Evolutionary conservation across 2,797 vertebrate genomes (phyloP).

Genomic region (Periparus ater): DNA sequence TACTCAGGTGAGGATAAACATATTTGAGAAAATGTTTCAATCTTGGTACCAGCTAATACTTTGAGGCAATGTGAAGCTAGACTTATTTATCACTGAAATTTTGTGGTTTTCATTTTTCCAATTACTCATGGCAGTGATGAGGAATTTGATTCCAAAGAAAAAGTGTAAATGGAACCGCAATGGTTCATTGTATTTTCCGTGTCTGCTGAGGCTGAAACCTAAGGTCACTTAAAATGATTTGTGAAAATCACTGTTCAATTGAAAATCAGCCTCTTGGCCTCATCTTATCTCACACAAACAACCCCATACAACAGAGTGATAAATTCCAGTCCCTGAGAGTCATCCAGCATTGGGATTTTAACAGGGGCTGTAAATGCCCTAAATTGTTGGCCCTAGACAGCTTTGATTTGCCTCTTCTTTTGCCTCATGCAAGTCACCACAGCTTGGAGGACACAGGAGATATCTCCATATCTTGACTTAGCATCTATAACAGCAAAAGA

Average conservation of each 20-base stretch:
- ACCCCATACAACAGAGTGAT: not conserved
- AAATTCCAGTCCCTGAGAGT: slow-evolving; percentile 2
- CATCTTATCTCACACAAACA: slow-evolving; percentile 29
- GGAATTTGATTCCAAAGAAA: not conserved
- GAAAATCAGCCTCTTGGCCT: not conserved
- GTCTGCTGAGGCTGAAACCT: not conserved
- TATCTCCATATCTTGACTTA: not conserved
- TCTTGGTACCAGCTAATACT: not conserved
- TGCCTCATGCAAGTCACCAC: not conserved
- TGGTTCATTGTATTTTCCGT: not conserved
- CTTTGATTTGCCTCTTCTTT: not conserved
- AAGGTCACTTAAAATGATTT: slow-evolving; percentile 12
- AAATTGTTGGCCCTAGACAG: not conserved
- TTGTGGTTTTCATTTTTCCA: not conserved
- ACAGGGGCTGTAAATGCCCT: not conserved
- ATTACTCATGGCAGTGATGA: not conserved
- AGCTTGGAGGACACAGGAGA: not conserved
- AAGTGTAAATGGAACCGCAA: not conserved
- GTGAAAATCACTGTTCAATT: slow-evolving; percentile 13
- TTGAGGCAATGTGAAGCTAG: not conserved
- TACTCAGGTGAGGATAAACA: not conserved
- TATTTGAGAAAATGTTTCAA: not conserved
- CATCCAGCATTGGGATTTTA: not conserved
- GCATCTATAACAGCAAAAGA: not conserved
- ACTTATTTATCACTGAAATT: not conserved